Evolutionary conservation across 2,113 vertebrate genomes (phyloP), one percentile per base, ranked within the genome.

Genomic region (Anolis sagrei): DNA sequence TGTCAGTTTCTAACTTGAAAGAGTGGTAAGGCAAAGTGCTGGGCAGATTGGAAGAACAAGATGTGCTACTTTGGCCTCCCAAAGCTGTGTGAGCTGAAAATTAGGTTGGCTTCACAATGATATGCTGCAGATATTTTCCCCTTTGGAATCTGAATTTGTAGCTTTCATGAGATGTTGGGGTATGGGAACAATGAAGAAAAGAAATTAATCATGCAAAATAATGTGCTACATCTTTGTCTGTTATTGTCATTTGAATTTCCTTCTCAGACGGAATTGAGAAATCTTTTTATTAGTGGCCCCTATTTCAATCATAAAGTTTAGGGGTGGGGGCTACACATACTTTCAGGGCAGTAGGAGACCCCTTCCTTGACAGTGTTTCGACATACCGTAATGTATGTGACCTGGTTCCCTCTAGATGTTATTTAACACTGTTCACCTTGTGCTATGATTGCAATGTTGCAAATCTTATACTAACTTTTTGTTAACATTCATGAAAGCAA

Each of bases 21-120:
- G 39, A 48, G 23, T 84, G 66, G 62, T 39, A 76, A 36, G 34
- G 64, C 39, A 85, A 48, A 6, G 5, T 11, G 23, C 8, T 78
- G 19, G 32, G 8, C 61, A 21, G 29, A 61, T 75, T 58, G 64
- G 69, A 70, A 36, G 34, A 61, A 62, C 36, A 86, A 75, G 39
- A 61, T 51, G 21, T 78, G 51, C 73, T 62, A 29, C 13, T 77
- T 36, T 36, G 19, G 54, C 23, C 14, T 61, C 79, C n/a, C 34
- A 39, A 54, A 51, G 39, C 19, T 58, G 54, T 18, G 44, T 25
- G 14, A 7, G 39, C 11, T 69, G 34, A 74, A 75, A 68, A 74
- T 79, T 58, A 84, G n/a, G 51, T 29, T 83, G 39, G 44, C 44
- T 84, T 58, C 25, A 36, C 70, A 75, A 51, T 48, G 39, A 62